These are phyloP conservation scores for Lithobates pipiens DNA, from an alignment of 2,797 vertebrate genomes.

Conservation along the genomic window DNA sequence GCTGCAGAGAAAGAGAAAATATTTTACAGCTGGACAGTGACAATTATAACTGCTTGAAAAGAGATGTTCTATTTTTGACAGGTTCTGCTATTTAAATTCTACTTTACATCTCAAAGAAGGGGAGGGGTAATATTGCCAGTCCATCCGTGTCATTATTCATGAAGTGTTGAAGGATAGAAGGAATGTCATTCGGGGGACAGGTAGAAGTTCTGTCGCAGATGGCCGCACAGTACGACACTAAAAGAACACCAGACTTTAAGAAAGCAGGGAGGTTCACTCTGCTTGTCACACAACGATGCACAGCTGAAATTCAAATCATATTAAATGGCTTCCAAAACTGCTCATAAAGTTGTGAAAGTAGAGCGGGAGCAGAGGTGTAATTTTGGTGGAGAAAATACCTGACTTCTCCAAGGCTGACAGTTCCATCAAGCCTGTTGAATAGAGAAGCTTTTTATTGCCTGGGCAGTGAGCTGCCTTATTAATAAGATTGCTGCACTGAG, in stretches of 20 bases:
- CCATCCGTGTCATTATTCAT: conserved; percentile 58
- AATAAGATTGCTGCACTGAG: conserved; percentile 59
- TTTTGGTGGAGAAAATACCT: conserved; percentile 57
- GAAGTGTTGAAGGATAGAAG: conserved; percentile 46
- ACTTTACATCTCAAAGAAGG: background rate
- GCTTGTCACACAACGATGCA: conserved; percentile 61
- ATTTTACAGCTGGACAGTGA: background rate
- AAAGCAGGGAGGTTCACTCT: conserved; percentile 57
- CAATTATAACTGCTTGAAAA: background rate
- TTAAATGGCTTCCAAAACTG: conserved; percentile 63
- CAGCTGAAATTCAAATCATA: conserved; percentile 67
- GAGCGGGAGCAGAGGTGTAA: conserved; percentile 54
- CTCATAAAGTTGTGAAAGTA: conserved; percentile 58
- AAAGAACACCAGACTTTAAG: conserved; percentile 58
- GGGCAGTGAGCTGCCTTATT: conserved; percentile 40
- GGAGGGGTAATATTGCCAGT: conserved; percentile 17
- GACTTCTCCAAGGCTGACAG: conserved; percentile 51
- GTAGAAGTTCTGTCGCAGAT: conserved; percentile 65
- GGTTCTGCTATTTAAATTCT: conserved; percentile 25
- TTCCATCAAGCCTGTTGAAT: conserved; percentile 60
- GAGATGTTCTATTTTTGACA: background rate
- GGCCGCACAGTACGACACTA: conserved; percentile 65
- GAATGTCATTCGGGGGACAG: conserved; percentile 62
- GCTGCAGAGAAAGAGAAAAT: too few relatives aligned
- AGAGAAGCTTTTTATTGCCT: conserved; percentile 55